phyloP scores from a whole-genome alignment of 2,888 invertebrate genomes.

The Epirrita christyi region DNA sequence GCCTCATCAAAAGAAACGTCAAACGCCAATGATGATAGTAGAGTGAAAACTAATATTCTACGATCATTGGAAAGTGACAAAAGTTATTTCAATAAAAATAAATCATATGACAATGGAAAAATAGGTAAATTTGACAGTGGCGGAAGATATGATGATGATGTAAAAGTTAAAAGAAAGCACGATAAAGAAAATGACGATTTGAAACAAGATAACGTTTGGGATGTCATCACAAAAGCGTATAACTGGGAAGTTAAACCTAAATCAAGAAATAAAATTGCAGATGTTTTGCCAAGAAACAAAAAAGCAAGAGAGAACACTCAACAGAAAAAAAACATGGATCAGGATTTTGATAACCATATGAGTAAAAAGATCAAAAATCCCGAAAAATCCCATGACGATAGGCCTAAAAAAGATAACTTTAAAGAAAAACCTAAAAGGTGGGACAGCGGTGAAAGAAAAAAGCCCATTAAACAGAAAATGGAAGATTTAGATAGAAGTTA shows the following conservation, averaged over 20 bases:
- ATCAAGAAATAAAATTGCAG: background rate
- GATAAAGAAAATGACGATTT: constrained; percentile 8
- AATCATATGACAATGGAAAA: background rate
- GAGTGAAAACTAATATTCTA: background rate
- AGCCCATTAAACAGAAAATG: constrained; percentile 1
- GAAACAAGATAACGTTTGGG: constrained; percentile 26
- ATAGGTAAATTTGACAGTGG: constrained; percentile 1
- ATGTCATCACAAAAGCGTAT: constrained; percentile 25
- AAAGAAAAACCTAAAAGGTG: background rate
- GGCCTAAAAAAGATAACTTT: constrained; percentile 8
- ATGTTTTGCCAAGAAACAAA: background rate
- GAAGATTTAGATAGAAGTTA: background rate
- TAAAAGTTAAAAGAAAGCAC: constrained; percentile 8
- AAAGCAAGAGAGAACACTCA: background rate
- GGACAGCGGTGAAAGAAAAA: constrained; percentile 8
- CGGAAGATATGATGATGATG: constrained; percentile 5
- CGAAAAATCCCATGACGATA: constrained; percentile 11
- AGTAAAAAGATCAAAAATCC: background rate
- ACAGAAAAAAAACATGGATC: background rate
- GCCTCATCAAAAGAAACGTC: background rate
- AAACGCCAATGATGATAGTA: too few species aligned
- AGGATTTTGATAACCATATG: too few species aligned
- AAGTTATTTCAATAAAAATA: background rate
- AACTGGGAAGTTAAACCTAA: constrained; percentile 2
- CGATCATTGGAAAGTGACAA: background rate